Base-by-base conservation (phyloP, 2,888 invertebrate genomes). In the Alloplasta piceator region DNA sequence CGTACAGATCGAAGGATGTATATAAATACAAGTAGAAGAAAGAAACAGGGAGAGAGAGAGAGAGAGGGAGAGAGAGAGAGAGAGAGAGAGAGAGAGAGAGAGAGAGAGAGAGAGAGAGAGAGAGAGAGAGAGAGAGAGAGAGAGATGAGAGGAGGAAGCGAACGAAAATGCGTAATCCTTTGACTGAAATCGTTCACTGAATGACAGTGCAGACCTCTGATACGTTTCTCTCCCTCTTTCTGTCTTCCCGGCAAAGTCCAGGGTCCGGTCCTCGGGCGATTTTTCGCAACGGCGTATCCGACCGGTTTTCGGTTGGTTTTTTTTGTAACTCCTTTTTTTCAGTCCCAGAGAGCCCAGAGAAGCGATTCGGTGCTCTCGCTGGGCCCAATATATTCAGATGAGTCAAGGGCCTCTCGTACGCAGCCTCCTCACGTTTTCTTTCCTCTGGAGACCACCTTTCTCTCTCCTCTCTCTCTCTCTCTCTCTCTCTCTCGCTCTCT, bases 361-460 rank as follows among this genome's bases (percentile, higher is more conserved):
- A 82, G 74, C 84, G 64, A 81, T 85, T 85, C 82, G 85, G 79
- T 16, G 74, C 82, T 83, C 81, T 43, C 43, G 16, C 50, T 39
- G 43, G 85, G 83, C 82, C 85, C 85, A 76, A 86, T 86, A 84
- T 86, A 87, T 87, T 88, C 87, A 88, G 87, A 87, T 87, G 86
- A 87, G 87, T 85, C 78, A 16, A 61, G 38, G 6, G 26, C 26
- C 26, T 26, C 50, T 12, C 72, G 63, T 16, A 48, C 16, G 12
- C 68, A 67, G 72, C 77, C 50, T 80, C 77, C 43, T 66, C 75
- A 67, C 75, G 85, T 71, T 78, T 85, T 70, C 46, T 71, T 43
- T 52, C 12, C 63, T 66, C 64, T 12, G 43, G 67, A 43, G 67
- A 67, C 10, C 55, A 73, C 64, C 66, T 46, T 43, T 3, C 1